These are phyloP conservation scores for Campoplex nolae DNA, from an alignment of 2,888 invertebrate genomes.

Conservation along the genomic window DNA sequence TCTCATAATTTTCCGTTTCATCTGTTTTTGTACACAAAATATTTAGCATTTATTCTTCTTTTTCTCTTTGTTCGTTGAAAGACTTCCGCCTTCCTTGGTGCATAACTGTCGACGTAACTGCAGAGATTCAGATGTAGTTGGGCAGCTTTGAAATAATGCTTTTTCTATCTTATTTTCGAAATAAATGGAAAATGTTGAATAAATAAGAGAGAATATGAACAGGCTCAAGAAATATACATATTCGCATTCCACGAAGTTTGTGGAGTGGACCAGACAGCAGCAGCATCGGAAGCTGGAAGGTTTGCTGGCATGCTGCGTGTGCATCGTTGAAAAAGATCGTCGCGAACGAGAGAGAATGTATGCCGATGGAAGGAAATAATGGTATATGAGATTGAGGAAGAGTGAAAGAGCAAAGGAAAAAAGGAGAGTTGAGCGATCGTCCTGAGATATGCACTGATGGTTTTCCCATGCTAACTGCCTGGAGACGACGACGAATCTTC, in stretches of 20 bases:
- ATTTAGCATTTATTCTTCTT: not conserved
- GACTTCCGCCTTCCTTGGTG: constrained; percentile 56
- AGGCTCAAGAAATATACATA: constrained; percentile 73
- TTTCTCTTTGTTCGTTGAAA: not conserved
- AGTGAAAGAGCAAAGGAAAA: constrained; percentile 37
- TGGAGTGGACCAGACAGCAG: constrained; percentile 59
- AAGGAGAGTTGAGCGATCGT: constrained; percentile 72
- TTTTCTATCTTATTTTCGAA: constrained; percentile 2
- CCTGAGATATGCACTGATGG: constrained; percentile 78
- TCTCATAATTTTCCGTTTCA: constrained; percentile 63
- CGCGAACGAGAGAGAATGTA: constrained; percentile 33
- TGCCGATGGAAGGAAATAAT: constrained; percentile 16
- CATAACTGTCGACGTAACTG: constrained; percentile 31
- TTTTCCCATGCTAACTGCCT: constrained; percentile 73
- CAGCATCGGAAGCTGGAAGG: constrained; percentile 32
- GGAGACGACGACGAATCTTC: constrained; percentile 45
- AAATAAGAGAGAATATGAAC: constrained; percentile 47
- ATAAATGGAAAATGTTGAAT: constrained; percentile 2
- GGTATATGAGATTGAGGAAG: constrained; percentile 31
- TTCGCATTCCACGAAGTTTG: constrained; percentile 77
- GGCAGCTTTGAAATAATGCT: not conserved
- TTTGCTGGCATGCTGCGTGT: constrained; percentile 60
- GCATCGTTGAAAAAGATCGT: constrained; percentile 50
- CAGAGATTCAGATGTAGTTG: not conserved
- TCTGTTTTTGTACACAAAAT: constrained; percentile 27